Percentiles rank a stretch among this genome's conserved stretches.
phyloP scores from a whole-genome alignment of 2,797 vertebrate genomes.

The Melopsittacus undulatus region DNA sequence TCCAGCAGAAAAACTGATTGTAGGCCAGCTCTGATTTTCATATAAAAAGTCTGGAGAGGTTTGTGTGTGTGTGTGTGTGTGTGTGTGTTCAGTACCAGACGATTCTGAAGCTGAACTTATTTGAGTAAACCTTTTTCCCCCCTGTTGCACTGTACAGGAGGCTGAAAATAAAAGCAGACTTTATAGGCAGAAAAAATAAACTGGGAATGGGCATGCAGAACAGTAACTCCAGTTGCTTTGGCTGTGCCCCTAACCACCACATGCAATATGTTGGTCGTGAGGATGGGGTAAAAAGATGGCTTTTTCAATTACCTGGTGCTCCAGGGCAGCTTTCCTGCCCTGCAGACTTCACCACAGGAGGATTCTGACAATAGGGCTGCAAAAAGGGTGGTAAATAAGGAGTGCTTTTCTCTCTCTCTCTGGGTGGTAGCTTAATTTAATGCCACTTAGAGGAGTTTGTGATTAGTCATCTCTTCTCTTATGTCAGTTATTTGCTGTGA shows the following conservation, averaged over 20 bases:
- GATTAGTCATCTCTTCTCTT: not conserved
- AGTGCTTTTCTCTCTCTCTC: not conserved
- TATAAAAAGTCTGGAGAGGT: not conserved
- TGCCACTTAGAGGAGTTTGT: not conserved
- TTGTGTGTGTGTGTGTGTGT: not conserved
- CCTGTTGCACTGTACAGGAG: not conserved
- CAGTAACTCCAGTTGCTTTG: not conserved
- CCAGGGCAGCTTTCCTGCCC: not conserved
- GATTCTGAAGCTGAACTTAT: not conserved
- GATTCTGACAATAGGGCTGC: not conserved
- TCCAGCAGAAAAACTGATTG: not conserved
- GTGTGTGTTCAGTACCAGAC: not conserved
- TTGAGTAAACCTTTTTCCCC: not conserved
- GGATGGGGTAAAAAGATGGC: not conserved
- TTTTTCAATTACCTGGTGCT: not conserved
- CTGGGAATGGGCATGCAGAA: not conserved
- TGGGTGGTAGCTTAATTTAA: not conserved
- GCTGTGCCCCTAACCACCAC: rapidly evolving
- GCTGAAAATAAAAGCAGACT: not conserved
- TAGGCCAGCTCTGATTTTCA: not conserved
- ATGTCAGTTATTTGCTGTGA: not conserved
- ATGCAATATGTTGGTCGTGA: rapidly evolving
- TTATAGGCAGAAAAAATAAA: not conserved
- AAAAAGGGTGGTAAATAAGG: not conserved
- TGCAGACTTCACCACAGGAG: not conserved